A percentile compares a stretch with the other conserved stretches of the same genome.
Evolutionary conservation across 2,113 vertebrate genomes (phyloP).

Genomic region (Dryoscopus gambensis): DNA sequence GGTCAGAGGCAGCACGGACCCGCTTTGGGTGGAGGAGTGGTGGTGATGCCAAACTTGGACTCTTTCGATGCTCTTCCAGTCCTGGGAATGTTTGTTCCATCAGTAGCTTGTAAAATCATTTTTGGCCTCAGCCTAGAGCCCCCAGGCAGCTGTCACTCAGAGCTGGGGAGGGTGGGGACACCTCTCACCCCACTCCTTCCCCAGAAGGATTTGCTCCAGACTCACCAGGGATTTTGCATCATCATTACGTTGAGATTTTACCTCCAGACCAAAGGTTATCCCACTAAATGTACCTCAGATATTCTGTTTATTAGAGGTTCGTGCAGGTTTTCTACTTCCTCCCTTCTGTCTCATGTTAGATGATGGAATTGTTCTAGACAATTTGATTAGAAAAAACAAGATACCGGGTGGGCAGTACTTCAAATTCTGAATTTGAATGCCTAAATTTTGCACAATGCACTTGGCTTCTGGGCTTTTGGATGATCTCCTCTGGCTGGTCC

Average conservation of each 20-base stretch:
- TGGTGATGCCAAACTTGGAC: background rate
- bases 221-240: background rate
- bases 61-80: background rate
- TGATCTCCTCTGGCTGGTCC: background rate
- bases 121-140: background rate
- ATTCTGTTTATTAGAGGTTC: background rate
- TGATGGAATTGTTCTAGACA: background rate
- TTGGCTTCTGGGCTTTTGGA: background rate
- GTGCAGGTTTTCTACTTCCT: background rate
- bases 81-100: background rate
- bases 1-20: background rate
- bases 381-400: background rate
- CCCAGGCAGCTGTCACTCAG: background rate
- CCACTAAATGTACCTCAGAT: background rate
- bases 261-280: background rate
- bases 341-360: background rate
- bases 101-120: background rate
- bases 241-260: background rate
- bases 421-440: background rate
- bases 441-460: rapidly evolving
- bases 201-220: background rate
- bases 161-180: background rate
- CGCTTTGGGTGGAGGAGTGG: background rate
- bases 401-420: background rate
- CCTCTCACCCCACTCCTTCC: background rate